A percentile compares a stretch with the other conserved stretches of the same genome.
Evolutionary conservation across 2,113 vertebrate species (phyloP).

Genomic region (Thamnaconus septentrionalis): DNA sequence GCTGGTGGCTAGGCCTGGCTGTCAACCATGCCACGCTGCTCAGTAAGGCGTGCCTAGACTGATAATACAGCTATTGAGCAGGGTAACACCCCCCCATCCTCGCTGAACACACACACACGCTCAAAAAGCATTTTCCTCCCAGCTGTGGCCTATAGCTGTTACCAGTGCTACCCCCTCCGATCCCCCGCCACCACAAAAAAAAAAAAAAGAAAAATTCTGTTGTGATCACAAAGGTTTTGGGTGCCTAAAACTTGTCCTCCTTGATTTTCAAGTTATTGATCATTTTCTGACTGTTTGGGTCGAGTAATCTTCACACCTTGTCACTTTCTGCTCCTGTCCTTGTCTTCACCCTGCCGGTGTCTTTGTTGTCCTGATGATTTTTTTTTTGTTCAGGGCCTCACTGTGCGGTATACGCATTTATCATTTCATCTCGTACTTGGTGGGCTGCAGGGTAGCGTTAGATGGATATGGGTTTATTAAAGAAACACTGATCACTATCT

Average conservation of each 20-base stretch:
- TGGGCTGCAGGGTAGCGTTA: slow-evolving; percentile 49
- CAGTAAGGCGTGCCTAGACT: slow-evolving; percentile 64
- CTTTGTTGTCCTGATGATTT: slow-evolving; percentile 33
- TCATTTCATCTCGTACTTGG: slow-evolving; percentile 59
- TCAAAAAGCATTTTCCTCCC: slow-evolving; percentile 53
- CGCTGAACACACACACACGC: slow-evolving; percentile 6
- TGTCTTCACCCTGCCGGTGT: slow-evolving; percentile 20
- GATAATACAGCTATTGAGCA: slow-evolving; percentile 71
- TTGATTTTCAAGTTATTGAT: not conserved
- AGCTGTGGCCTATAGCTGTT: slow-evolving; percentile 67
- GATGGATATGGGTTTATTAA: slow-evolving; percentile 74
- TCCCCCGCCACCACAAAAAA: too few relatives aligned
- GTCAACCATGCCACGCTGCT: slow-evolving; percentile 71
- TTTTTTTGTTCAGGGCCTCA: slow-evolving; percentile 11
- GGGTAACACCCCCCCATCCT: slow-evolving; percentile 11
- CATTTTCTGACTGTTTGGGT: not conserved
- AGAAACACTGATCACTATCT: slow-evolving; percentile 72
- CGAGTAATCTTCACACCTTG: too few relatives aligned
- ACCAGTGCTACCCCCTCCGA: slow-evolving; percentile 8
- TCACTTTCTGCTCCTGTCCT: slow-evolving; percentile 27
- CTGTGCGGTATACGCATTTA: slow-evolving; percentile 66
- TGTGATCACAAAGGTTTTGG: slow-evolving; percentile 22
- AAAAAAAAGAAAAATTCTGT: slow-evolving; percentile 6
- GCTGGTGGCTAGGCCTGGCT: slow-evolving; percentile 65
- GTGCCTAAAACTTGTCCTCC: not conserved